Percentiles rank a stretch among this genome's conserved stretches.
phyloP scores from a whole-genome alignment of 2,113 vertebrate species.

The Ursus arctos region DNA sequence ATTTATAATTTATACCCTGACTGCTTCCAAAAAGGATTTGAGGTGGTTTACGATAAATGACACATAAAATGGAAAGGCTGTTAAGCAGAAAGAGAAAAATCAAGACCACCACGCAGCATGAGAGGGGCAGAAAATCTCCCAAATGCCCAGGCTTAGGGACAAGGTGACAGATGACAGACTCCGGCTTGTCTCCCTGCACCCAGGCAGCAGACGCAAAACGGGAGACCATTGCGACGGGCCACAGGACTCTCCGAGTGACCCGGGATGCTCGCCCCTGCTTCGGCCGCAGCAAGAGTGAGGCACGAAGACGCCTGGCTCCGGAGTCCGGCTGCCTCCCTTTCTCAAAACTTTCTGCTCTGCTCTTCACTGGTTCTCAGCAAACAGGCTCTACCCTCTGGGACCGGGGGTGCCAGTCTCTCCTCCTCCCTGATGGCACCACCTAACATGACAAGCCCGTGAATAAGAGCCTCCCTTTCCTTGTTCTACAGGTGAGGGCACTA shows the following conservation, averaged over 20 bases:
- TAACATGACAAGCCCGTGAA: not conserved
- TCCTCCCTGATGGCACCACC: not conserved
- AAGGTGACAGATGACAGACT: fast-evolving
- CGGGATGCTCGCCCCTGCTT: fast-evolving
- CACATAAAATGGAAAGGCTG: conserved; percentile 28
- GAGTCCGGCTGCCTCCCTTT: fast-evolving
- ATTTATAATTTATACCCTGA: conserved; percentile 79
- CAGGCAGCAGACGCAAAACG: not conserved
- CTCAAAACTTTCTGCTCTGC: not conserved
- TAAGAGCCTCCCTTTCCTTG: not conserved
- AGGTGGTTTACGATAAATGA: conserved; percentile 61
- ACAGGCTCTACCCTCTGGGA: fast-evolving
- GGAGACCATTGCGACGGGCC: fast-evolving
- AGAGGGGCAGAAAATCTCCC: not conserved
- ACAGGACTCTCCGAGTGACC: not conserved
- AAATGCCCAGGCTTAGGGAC: not conserved
- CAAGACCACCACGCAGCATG: not conserved
- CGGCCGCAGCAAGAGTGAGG: fast-evolving
- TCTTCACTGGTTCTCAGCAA: fast-evolving
- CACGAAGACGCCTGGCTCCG: fast-evolving
- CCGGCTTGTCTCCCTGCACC: not conserved
- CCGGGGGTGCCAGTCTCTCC: not conserved
- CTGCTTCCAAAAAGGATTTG: conserved; percentile 75
- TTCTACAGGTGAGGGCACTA: not conserved
- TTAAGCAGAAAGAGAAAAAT: conserved; percentile 37